Percentiles rank a stretch among this genome's conserved stretches.
These are phyloP conservation scores for Anguilla anguilla DNA, from an alignment of 2,797 vertebrate species.

Conservation along the genomic window DNA sequence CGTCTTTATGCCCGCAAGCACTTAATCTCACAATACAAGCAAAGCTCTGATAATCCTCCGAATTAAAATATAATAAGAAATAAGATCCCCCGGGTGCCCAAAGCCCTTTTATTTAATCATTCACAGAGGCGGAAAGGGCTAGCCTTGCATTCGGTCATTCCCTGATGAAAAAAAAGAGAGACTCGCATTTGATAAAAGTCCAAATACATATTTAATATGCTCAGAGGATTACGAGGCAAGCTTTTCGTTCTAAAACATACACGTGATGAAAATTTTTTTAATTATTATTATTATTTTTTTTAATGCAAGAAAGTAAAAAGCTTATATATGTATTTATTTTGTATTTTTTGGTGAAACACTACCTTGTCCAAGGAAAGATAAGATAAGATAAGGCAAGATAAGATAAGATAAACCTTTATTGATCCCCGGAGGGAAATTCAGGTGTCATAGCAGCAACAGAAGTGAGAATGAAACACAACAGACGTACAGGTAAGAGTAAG, in stretches of 20 bases:
- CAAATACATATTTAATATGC: background rate
- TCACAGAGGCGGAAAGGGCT: background rate
- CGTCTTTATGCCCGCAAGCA: conserved; percentile 13
- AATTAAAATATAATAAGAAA: conserved; percentile 30
- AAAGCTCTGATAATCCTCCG: conserved; percentile 31
- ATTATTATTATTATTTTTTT: background rate
- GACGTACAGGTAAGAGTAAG: too few species aligned
- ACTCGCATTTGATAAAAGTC: background rate
- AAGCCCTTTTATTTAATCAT: conserved; percentile 21
- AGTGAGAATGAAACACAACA: too few species aligned
- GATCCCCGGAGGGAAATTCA: too few species aligned
- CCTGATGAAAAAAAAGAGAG: conserved; percentile 2
- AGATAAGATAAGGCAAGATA: too few species aligned
- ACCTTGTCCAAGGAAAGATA: conserved; percentile 19
- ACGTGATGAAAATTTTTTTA: background rate
- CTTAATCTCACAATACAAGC: conserved; percentile 26
- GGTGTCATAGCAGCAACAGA: too few species aligned
- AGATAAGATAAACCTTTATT: too few species aligned
- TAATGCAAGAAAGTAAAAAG: background rate
- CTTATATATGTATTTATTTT: background rate
- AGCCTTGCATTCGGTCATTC: conserved; percentile 21
- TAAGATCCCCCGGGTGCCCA: conserved; percentile 27
- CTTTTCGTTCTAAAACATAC: background rate
- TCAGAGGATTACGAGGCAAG: conserved; percentile 1
- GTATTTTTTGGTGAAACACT: background rate